Evolutionary conservation across 2,113 vertebrate species (phyloP), one percentile per base, ranked within the genome.

Genomic region (Fregetta grallaria): DNA sequence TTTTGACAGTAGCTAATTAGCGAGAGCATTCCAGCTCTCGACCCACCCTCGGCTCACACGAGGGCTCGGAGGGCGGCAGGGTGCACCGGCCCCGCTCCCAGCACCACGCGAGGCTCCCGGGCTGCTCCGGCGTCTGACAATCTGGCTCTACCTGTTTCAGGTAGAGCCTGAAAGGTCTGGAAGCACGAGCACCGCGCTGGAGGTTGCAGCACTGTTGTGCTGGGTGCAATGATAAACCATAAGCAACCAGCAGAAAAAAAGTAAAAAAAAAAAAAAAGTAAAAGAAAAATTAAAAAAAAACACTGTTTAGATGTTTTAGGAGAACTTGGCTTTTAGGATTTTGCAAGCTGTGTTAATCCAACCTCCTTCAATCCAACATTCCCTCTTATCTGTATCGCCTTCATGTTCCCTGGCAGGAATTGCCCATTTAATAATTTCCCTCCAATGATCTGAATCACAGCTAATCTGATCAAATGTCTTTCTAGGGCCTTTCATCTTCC

Each of bases 391-490:
- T 96, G 42, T 88, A 89, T 92, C 3, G 0, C 83, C 88, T 94
- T 93, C 84, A 55, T 91, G 90, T 88, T 97, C 82, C 88, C 90
- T 97, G 95, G 95, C 91, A 96, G 94, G 94, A 62, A 84, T 86
- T 86, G 91, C 90, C 86, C 85, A 92, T 92, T 96, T 97, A 97
- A 96, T 97, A 96, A 96, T 94, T 96, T 97, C 97, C 81, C 96
- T 94, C 89, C 92, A 15, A 95, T 97, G 91, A 97, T 94, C 87
- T 95, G 96, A 97, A 94, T 94, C 93, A 95, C 62, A 16, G 94
- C 79, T 97, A 96, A 96, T 96, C 96, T 96, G 96, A 96, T 94
- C 94, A 88, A 95, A 95, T 97, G 95, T 95, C 96, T 96, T 92
- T 88, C 74, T 50, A 76, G 74, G 67, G 62, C 88, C 96, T 97